Conservation (phyloP, 2,888 invertebrate genomes). For the Spisula subtruncata region DNA sequence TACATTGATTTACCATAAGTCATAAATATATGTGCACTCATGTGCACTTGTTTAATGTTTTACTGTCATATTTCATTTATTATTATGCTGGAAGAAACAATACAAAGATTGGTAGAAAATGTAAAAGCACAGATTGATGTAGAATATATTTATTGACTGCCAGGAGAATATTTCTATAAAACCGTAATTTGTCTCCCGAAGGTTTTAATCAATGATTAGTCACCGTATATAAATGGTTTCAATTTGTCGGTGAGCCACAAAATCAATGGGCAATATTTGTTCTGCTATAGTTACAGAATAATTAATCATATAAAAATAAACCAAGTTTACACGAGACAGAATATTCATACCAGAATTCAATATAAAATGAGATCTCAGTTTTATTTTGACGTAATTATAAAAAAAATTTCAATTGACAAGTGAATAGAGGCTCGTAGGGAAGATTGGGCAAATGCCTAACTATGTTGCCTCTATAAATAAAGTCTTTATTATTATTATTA, state of each 20-base stretch:
- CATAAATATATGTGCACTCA: too few species aligned
- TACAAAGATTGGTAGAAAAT: not conserved
- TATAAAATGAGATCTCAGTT: too few species aligned
- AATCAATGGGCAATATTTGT: not conserved
- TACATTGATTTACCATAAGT: too few species aligned
- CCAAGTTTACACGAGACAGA: not conserved
- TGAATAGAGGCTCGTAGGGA: too few species aligned
- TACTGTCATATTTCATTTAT: too few species aligned
- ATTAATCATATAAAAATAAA: conserved; percentile 2
- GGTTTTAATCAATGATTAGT: conserved; percentile 2
- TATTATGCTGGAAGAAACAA: not conserved
- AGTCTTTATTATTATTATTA: too few species aligned
- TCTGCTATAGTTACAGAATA: not conserved
- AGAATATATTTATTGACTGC: not conserved
- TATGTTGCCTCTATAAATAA: too few species aligned
- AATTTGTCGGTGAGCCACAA: not conserved
- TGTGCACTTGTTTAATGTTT: not conserved
- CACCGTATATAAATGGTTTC: not conserved
- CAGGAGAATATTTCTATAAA: not conserved
- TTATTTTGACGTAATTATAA: too few species aligned
- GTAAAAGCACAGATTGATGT: not conserved
- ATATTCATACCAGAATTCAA: not conserved
- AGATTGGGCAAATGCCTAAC: too few species aligned
- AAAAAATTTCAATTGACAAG: too few species aligned
- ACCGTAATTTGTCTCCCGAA: not conserved